Evolutionary conservation across 2,888 invertebrate genomes (phyloP).

Genomic region (Cheilosia scutellata): DNA sequence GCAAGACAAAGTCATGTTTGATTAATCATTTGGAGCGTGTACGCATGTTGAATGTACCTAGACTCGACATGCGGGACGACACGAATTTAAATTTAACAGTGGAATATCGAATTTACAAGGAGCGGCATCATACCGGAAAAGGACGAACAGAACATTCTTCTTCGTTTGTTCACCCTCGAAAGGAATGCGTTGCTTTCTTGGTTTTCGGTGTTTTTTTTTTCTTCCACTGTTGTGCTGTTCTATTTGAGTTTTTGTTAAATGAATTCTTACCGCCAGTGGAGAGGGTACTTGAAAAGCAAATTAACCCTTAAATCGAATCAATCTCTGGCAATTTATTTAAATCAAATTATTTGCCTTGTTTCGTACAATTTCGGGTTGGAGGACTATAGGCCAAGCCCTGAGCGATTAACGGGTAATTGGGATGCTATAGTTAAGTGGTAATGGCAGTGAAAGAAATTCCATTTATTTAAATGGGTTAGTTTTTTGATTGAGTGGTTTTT

Average conservation of each 20-base stretch:
- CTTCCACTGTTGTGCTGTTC: slow-evolving; percentile 5
- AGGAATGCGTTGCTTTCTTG: slow-evolving; percentile 49
- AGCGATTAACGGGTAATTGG: slow-evolving; percentile 64
- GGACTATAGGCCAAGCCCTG: slow-evolving; percentile 8
- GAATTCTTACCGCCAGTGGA: slow-evolving; percentile 31
- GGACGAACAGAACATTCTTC: slow-evolving; percentile 52
- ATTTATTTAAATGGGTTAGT: slow-evolving; percentile 64
- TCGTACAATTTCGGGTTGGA: slow-evolving; percentile 33
- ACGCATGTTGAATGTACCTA: slow-evolving; percentile 41
- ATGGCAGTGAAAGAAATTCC: slow-evolving; percentile 49
- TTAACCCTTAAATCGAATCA: slow-evolving; percentile 76
- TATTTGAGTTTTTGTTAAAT: slow-evolving; percentile 34
- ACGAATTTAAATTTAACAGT: slow-evolving; percentile 47
- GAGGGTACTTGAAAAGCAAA: slow-evolving; percentile 66
- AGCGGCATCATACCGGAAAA: background rate
- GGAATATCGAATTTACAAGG: slow-evolving; percentile 48
- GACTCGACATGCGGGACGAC: slow-evolving; percentile 57
- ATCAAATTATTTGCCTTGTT: slow-evolving; percentile 72
- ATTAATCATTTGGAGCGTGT: slow-evolving; percentile 73
- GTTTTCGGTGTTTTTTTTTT: slow-evolving; percentile 9
- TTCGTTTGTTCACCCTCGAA: slow-evolving; percentile 53
- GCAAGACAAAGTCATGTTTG: slow-evolving; percentile 64
- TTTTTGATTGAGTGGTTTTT: slow-evolving; percentile 73
- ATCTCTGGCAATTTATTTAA: slow-evolving; percentile 75
- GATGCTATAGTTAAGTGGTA: slow-evolving; percentile 51